A percentile compares a stretch with the other conserved stretches of the same genome.
phyloP scores from a whole-genome alignment of 2,113 vertebrate species.

The Protomyctophum bolini region DNA sequence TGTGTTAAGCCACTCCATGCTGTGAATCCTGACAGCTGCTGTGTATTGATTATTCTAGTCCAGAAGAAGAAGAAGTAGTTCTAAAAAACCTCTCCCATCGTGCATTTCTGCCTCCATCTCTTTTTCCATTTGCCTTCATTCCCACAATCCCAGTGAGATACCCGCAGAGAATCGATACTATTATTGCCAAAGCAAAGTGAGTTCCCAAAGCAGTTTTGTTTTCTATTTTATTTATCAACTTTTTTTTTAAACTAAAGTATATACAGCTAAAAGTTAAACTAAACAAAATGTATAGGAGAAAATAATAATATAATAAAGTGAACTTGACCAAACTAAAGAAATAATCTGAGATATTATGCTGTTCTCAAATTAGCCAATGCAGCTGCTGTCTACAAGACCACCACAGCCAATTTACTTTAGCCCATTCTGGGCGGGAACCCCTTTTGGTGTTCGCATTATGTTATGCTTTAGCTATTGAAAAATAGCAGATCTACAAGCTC shows the following conservation, averaged over 20 bases:
- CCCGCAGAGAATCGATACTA: not conserved
- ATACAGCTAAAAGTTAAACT: not conserved
- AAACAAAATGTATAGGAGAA: not conserved
- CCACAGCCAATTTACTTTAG: no score
- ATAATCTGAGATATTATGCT: not conserved
- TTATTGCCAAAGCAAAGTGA: not conserved
- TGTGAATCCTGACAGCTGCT: conserved; percentile 52
- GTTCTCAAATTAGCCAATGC: no score
- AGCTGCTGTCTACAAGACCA: no score
- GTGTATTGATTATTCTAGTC: conserved; percentile 34
- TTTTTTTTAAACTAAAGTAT: not conserved
- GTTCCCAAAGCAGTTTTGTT: not conserved
- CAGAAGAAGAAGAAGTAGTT: not conserved
- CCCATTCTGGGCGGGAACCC: no score
- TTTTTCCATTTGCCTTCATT: conserved; percentile 16
- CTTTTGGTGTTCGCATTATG: no score
- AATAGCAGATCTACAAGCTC: no score
- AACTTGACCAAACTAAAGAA: not conserved
- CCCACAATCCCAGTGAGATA: not conserved
- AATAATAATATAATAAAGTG: not conserved
- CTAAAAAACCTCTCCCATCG: not conserved
- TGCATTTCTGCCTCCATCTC: conserved; percentile 11
- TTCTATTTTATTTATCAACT: not conserved
- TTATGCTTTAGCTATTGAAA: no score
- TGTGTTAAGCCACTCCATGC: conserved; percentile 5